Evolutionary conservation across 1,140 invertebrate species (phyloP), one percentile per base, ranked within the genome.

Genomic region (Drosophila paulistorum): DNA sequence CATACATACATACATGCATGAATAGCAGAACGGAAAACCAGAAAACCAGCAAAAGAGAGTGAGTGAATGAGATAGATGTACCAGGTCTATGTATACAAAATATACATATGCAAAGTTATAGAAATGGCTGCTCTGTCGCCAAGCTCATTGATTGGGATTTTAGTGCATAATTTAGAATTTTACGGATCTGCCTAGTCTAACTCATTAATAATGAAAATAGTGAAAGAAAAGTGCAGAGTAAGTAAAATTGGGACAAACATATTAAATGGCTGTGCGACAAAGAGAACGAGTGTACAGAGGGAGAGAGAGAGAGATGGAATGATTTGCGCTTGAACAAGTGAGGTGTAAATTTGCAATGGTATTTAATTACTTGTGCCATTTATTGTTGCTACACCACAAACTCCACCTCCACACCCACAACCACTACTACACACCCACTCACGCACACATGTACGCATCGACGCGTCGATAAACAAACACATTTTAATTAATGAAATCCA

Each of bases 401-500:
- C 11, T 45, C 26, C 26, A 26, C 42, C 35, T n/a, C 20, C 55
- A 61, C 14, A 68, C 61, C 66, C 69, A 62, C 58, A 20, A 23
- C 3, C 23, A 23, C 23, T 23, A 23, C 23, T 51, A 58, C 13
- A 30, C 20, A 20, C 14, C 2, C 13, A 61, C 51, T 30, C 33
- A 30, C 55, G 39, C 17, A 23, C 54, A 63, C 20, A 68, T 51
- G 66, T 65, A 86, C 65, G 78, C 71, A 55, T 66, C 59, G 39
- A 67, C 68, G 67, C 82, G 71, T 71, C 77, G 65, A 72, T 71
- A 81, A 76, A 75, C 71, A 71, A 82, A 69, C 68, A 77, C 69
- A 86, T 86, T 87, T 87, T 87, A 87, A 87, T 87, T 87, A 87
- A 87, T 83, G 74, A 65, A 79, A 83, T 74, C 76, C 70, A 79